Conservation (phyloP, 2,113 vertebrate genomes). For the Eonycteris spelaea region DNA sequence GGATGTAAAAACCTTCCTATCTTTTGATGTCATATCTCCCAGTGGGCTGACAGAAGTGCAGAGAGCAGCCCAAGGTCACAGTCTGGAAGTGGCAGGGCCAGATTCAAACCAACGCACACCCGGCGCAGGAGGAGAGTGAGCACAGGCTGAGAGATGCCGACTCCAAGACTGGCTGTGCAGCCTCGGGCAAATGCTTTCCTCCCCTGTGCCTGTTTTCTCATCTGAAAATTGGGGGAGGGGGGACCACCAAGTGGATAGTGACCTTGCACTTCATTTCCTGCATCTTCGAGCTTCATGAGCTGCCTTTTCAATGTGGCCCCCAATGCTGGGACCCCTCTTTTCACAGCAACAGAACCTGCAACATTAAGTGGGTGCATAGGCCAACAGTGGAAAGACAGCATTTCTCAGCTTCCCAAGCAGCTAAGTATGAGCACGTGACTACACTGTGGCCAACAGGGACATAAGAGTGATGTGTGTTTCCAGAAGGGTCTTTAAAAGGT, state of each 20-base stretch:
- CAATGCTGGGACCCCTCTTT: background rate
- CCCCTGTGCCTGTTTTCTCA: background rate
- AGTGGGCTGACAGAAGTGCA: background rate
- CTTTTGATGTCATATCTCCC: background rate
- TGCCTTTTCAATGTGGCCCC: background rate
- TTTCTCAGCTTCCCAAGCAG: background rate
- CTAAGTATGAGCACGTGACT: background rate
- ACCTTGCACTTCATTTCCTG: background rate
- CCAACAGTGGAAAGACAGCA: background rate
- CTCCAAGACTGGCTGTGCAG: background rate
- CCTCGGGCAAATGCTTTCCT: background rate
- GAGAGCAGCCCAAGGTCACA: background rate
- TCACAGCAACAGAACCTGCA: background rate
- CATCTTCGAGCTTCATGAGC: background rate
- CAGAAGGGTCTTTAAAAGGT: background rate
- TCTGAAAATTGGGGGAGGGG: background rate
- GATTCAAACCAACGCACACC: background rate
- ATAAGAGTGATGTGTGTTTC: background rate
- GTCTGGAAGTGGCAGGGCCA: background rate
- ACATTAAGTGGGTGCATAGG: background rate
- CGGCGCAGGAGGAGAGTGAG: background rate
- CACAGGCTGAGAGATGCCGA: fast-evolving
- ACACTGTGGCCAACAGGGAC: background rate
- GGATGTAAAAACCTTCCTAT: background rate
- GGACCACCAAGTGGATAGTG: background rate